These are phyloP conservation scores for Melikaiella ostensackeni DNA, from an alignment of 2,888 invertebrate genomes.

Conservation along the genomic window DNA sequence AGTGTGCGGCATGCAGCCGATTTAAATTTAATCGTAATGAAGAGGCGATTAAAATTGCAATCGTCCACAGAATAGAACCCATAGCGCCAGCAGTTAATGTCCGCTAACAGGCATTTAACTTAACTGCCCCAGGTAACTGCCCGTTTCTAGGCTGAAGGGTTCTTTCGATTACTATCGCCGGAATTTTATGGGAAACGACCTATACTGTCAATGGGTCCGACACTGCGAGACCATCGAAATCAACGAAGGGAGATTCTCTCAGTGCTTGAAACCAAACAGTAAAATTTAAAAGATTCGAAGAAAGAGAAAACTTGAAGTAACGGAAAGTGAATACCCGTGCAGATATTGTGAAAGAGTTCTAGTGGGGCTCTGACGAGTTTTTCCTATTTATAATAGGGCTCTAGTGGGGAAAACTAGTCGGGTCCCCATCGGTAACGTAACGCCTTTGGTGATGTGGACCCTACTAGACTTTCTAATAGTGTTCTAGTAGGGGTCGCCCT, in stretches of 20 bases:
- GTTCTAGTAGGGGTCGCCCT: too few species aligned
- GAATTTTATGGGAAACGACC: conserved; percentile 72
- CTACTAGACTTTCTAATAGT: too few species aligned
- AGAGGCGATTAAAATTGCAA: conserved; percentile 76
- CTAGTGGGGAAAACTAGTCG: neutral
- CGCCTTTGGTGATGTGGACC: too few species aligned
- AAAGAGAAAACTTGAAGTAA: neutral
- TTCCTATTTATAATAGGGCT: neutral
- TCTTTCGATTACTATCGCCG: conserved; percentile 73
- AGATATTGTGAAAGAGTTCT: neutral
- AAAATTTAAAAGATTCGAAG: neutral
- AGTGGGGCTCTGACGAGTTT: neutral
- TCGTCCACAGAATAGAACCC: conserved; percentile 69
- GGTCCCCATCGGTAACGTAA: too few species aligned
- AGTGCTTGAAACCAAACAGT: neutral
- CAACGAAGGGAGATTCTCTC: neutral
- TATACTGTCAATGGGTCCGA: conserved; percentile 43
- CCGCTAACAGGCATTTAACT: conserved; percentile 77
- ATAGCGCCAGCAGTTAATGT: conserved; percentile 71
- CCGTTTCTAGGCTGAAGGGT: conserved; percentile 75
- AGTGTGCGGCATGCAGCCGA: conserved; percentile 59
- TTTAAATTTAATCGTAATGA: conserved; percentile 76
- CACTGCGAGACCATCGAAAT: neutral
- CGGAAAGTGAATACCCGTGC: neutral
- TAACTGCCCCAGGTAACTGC: conserved; percentile 76